These are phyloP conservation scores for Mesoclemmys tuberculata DNA, from an alignment of 2,113 vertebrate species.

Conservation along the genomic window DNA sequence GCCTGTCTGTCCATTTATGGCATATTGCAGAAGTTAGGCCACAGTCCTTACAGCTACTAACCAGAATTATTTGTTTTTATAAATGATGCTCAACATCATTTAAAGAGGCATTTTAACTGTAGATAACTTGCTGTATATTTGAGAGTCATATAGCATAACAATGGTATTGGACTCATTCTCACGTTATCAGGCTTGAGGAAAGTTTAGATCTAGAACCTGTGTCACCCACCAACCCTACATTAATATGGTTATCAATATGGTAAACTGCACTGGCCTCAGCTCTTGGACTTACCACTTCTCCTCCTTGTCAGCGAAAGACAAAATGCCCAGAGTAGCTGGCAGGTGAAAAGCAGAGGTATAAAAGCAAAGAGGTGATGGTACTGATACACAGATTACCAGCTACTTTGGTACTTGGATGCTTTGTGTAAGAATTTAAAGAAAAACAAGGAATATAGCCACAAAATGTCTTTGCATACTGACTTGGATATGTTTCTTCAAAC, in stretches of 20 bases:
- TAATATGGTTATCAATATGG: background rate
- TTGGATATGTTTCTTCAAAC: background rate
- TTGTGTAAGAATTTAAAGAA: background rate
- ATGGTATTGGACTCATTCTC: fast-evolving
- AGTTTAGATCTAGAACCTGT: background rate
- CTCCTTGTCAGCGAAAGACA: background rate
- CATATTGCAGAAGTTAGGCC: background rate
- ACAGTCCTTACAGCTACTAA: background rate
- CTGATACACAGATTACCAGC: background rate
- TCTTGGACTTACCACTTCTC: background rate
- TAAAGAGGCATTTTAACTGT: background rate
- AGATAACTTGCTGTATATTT: background rate
- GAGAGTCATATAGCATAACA: background rate
- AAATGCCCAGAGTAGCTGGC: slow-evolving; percentile 35
- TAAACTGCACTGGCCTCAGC: background rate
- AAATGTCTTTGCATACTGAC: background rate
- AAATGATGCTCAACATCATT: background rate
- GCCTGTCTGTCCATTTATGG: background rate
- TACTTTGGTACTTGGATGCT: background rate
- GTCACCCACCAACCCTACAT: background rate
- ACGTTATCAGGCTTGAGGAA: background rate
- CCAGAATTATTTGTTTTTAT: background rate
- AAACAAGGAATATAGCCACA: background rate
- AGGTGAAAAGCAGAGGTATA: background rate
- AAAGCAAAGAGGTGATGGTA: slow-evolving; percentile 34